phyloP scores from a whole-genome alignment of 2,888 invertebrate genomes.

The Sphaerophoria rueppellii region DNA sequence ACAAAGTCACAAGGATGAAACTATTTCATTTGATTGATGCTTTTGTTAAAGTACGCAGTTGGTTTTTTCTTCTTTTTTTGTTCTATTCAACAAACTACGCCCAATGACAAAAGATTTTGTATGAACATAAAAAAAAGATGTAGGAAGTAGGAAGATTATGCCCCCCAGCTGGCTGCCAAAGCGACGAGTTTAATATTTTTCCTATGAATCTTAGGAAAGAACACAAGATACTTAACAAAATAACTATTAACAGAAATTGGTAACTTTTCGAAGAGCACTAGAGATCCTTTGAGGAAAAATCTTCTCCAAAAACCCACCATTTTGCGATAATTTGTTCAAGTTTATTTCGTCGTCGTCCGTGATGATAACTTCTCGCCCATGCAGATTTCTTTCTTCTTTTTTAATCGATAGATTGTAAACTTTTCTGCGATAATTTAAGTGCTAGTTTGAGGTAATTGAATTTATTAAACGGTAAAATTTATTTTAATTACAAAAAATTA shows the following conservation, averaged over 20 bases:
- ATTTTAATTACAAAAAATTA: constrained; percentile 38
- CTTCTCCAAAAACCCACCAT: constrained; percentile 66
- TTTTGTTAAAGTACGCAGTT: constrained; percentile 61
- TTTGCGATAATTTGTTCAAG: constrained; percentile 60
- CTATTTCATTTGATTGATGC: constrained; percentile 22
- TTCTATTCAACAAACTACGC: constrained; percentile 54
- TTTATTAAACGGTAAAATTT: constrained; percentile 36
- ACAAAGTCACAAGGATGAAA: constrained; percentile 30
- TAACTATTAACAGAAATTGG: neutral
- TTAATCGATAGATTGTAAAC: neutral
- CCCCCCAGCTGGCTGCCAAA: constrained; percentile 65
- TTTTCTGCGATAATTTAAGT: neutral
- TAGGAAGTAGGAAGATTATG: constrained; percentile 6
- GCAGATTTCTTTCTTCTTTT: constrained; percentile 31
- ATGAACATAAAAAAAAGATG: constrained; percentile 6
- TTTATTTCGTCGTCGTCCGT: constrained; percentile 26
- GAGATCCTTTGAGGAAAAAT: constrained; percentile 60
- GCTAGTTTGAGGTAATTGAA: constrained; percentile 38
- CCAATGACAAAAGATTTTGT: constrained; percentile 56
- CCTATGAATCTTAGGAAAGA: neutral
- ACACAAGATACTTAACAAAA: neutral
- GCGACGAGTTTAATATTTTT: constrained; percentile 38
- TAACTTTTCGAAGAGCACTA: neutral
- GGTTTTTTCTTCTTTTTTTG: constrained; percentile 28
- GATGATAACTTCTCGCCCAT: constrained; percentile 60